These are phyloP conservation scores for Andrena fulva DNA, from an alignment of 2,888 invertebrate species.

Conservation along the genomic window DNA sequence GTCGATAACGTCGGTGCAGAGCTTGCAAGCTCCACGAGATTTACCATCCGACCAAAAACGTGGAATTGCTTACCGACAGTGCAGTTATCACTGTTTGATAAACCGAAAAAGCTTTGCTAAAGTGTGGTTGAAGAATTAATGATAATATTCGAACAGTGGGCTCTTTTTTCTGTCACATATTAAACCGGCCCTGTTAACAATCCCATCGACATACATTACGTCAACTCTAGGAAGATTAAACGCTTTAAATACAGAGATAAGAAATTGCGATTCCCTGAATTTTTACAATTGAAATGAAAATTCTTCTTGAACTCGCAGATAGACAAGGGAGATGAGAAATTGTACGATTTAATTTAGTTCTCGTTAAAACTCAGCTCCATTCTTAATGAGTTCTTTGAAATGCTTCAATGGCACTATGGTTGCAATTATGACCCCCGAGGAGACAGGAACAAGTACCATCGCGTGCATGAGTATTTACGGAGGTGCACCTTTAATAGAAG, in stretches of 20 bases:
- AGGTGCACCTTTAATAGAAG: slow-evolving; percentile 17
- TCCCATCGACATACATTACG: no score
- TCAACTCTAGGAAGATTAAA: no score
- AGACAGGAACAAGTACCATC: background rate
- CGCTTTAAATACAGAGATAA: no score
- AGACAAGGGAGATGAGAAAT: background rate
- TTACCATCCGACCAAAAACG: slow-evolving; percentile 24
- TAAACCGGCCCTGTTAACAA: no score
- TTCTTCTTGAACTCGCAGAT: background rate
- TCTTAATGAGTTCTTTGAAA: slow-evolving; percentile 3
- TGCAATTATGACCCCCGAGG: slow-evolving; percentile 13
- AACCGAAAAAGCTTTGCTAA: background rate
- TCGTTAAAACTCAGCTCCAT: background rate
- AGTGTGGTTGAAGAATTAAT: background rate
- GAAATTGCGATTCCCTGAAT: background rate
- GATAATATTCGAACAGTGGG: background rate
- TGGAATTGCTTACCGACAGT: slow-evolving; percentile 38
- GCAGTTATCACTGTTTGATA: slow-evolving; percentile 23
- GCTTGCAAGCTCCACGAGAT: slow-evolving; percentile 18
- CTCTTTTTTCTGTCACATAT: no score
- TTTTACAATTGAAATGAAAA: background rate
- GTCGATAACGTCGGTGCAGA: slow-evolving; percentile 59
- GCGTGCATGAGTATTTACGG: slow-evolving; percentile 26
- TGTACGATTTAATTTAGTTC: slow-evolving; percentile 4
- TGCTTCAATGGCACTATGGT: background rate